phyloP scores from a whole-genome alignment of 1,140 invertebrate genomes.

The Atta cephalotes region DNA sequence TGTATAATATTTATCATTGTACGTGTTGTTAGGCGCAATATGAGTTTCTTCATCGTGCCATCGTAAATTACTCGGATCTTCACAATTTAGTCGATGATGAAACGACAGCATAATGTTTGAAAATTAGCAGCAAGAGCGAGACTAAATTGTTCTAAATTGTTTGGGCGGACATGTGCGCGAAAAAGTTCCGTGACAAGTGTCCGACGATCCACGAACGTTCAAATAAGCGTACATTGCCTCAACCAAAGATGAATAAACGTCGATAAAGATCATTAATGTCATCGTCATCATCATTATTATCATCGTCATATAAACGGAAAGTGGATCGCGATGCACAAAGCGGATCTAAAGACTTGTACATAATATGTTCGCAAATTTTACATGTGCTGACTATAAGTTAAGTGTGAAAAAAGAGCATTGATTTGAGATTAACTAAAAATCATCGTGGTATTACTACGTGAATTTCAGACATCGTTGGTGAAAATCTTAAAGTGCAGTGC shows the following conservation, averaged over 20 bases:
- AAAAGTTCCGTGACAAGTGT: conserved; percentile 61
- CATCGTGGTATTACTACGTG: background rate
- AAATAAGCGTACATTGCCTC: conserved; percentile 62
- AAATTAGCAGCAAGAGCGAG: conserved; percentile 29
- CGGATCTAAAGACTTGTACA: conserved; percentile 46
- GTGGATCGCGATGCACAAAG: background rate
- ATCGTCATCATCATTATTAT: conserved; percentile 19
- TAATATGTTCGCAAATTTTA: conserved; percentile 48
- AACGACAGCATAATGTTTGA: conserved; percentile 81
- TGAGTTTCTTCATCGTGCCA: conserved; percentile 96
- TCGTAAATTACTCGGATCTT: conserved; percentile 95
- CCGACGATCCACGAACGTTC: conserved; percentile 60
- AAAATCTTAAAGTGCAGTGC: conserved; percentile 60
- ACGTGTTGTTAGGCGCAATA: conserved; percentile 93
- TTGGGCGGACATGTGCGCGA: conserved; percentile 57
- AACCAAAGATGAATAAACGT: conserved; percentile 73
- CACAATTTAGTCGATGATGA: conserved; percentile 89
- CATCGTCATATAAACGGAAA: conserved; percentile 11
- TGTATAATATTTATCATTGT: background rate
- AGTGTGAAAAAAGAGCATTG: conserved; percentile 13
- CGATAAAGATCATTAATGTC: conserved; percentile 31
- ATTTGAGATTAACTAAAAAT: conserved; percentile 11
- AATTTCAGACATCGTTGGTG: conserved; percentile 43
- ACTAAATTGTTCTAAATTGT: conserved; percentile 39
- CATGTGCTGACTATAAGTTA: conserved; percentile 28